Percentiles rank a stretch among this genome's conserved stretches.
These are phyloP conservation scores for Chiloscyllium punctatum DNA, from an alignment of 2,797 vertebrate genomes.

Conservation along the genomic window DNA sequence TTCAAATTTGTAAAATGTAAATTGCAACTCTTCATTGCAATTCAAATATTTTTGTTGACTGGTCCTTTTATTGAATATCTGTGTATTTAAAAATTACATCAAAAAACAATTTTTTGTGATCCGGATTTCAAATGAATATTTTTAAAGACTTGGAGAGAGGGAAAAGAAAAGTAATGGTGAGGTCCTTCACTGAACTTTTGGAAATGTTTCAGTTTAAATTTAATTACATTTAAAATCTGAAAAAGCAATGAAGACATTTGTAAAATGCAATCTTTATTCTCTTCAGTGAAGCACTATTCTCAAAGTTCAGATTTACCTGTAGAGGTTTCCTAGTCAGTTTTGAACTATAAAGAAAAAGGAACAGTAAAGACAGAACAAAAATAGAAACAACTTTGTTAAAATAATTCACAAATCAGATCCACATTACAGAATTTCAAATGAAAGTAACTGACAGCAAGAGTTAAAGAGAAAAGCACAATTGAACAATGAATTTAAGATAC, in stretches of 20 bases:
- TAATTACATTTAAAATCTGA: not conserved
- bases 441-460: conserved; percentile 54
- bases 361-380: conserved; percentile 86
- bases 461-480: conserved; percentile 38
- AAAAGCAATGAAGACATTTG: not conserved
- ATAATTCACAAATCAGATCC: conserved; percentile 44
- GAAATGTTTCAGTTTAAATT: conserved; percentile 1
- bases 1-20: not conserved
- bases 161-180: not conserved
- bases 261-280: not conserved
- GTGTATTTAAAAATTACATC: not conserved
- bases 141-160: not conserved
- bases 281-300: conserved; percentile 74
- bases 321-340: conserved; percentile 95
- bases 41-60: not conserved
- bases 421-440: conserved; percentile 48
- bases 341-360: conserved; percentile 92
- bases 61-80: not conserved
- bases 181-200: conserved; percentile 18
- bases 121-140: not conserved
- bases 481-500: not conserved
- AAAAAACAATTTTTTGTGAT: not conserved
- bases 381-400: conserved; percentile 81
- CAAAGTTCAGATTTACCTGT: conserved; percentile 84
- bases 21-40: not conserved